Evolutionary conservation across 1,140 invertebrate species (phyloP).

Genomic region (Aphaenogaster floridana): DNA sequence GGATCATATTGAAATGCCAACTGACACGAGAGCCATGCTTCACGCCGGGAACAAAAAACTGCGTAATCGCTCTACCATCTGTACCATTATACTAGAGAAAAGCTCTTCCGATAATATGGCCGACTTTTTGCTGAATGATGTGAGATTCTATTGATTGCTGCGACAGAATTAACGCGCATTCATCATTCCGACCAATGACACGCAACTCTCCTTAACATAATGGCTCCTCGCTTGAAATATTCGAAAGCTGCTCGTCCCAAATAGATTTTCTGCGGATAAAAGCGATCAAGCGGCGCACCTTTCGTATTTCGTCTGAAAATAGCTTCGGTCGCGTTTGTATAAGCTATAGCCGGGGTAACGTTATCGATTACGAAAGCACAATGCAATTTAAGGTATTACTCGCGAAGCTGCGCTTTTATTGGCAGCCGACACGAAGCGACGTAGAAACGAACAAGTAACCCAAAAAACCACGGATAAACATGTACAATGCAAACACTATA

Average conservation of each 20-base stretch:
- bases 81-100: conserved; percentile 8
- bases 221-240: conserved; percentile 53
- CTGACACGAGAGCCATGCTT: neutral
- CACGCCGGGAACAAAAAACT: neutral
- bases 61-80: conserved; percentile 53
- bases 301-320: conserved; percentile 52
- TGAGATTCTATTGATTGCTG: conserved; percentile 36
- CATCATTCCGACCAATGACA: conserved; percentile 64
- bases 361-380: conserved; percentile 58
- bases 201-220: conserved; percentile 44
- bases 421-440: conserved; percentile 35
- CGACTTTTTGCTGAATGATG: conserved; percentile 55
- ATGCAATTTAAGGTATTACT: conserved; percentile 53
- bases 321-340: conserved; percentile 34
- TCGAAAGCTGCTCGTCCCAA: conserved; percentile 62
- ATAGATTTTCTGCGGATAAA: conserved; percentile 64
- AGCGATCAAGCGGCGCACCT: conserved; percentile 46
- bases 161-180: conserved; percentile 69
- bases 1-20: conserved; percentile 27
- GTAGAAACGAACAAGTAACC: neutral
- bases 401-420: conserved; percentile 52
- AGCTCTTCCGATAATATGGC: conserved; percentile 32
- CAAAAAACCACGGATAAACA: conserved; percentile 12
- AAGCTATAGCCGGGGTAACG: conserved; percentile 26
- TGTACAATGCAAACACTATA: neutral